Base-by-base conservation (phyloP, 1,140 invertebrate genomes). In the Psilanteris sp. region DNA sequence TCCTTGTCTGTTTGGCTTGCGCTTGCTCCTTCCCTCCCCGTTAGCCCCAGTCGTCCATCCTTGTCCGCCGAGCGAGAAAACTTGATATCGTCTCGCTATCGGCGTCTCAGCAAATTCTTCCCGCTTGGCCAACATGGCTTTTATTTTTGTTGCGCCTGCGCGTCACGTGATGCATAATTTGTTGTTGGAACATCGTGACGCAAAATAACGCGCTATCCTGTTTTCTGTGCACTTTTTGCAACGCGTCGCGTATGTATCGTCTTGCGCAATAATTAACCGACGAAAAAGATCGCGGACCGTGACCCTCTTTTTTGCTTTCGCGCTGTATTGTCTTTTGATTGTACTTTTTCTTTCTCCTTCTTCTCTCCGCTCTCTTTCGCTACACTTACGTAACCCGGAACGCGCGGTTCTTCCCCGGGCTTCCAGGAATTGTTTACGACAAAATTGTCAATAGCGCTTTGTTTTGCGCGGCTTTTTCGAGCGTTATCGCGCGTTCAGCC, bases 141-240 rank as follows among this genome's bases (percentile, higher is more conserved):
- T 43, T 18, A 39, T 44, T 41, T 34, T 24, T 62, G 37, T 44
- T 32, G 18, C 32, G 36, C 10, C n/a, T 57, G 31, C 36, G 5
- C 44, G 52, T 46, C 70, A 57, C 50, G 20, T 50, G 50, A 73
- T 64, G 59, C 57, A 57, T 64, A 48, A 57, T 57, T 64, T 64
- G 70, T 57, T 50, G 41, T 64, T 74, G 70, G 61, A 61, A 48
- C 61, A 67, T 74, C 43, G 46, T 59, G 61, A 74, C 70, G 70
- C 50, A 66, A 44, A 64, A 29, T 24, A 27, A 34, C 43, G 41
- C 29, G 36, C 37, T 26, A 48, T 59, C 55, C 57, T 24, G 16
- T 50, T 29, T 55, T 57, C 24, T 18, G 9, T 52, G 27, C 10
- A 37, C 27, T 37, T 54, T 9, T 27, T 4, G 9, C 18, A 32